Conservation (phyloP, 2,797 vertebrate genomes). For the Macroramphosus scolopax region DNA sequence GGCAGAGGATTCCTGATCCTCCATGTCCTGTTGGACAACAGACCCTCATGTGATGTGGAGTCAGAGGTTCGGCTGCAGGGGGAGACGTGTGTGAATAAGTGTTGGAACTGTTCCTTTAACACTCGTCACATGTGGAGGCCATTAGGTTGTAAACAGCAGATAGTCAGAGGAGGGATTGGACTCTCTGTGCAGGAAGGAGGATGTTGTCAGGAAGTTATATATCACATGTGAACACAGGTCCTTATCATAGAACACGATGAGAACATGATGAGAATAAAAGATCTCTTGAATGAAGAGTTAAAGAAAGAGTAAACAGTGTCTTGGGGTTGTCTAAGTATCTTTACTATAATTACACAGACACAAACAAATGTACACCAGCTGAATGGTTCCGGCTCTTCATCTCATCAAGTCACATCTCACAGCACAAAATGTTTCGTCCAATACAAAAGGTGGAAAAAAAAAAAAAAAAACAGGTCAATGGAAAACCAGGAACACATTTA, state of each 20-base stretch:
- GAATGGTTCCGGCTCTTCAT: slow-evolving; percentile 62
- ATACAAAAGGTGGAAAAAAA: slow-evolving; percentile 69
- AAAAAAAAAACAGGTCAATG: slow-evolving; percentile 58
- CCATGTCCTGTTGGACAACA: slow-evolving; percentile 1
- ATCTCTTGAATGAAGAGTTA: too few relatives aligned
- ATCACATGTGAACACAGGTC: too few relatives aligned
- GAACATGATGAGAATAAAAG: too few relatives aligned
- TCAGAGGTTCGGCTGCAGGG: too few relatives aligned
- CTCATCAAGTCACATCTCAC: slow-evolving; percentile 51
- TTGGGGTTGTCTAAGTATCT: slow-evolving; percentile 73
- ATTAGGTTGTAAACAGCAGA: slow-evolving; percentile 65
- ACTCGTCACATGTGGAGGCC: slow-evolving; percentile 9
- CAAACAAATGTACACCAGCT: slow-evolving; percentile 77
- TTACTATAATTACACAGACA: slow-evolving; percentile 82
- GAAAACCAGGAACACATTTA: slow-evolving; percentile 71
- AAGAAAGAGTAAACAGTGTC: too few relatives aligned
- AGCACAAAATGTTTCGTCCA: slow-evolving; percentile 58
- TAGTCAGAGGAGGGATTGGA: slow-evolving; percentile 15
- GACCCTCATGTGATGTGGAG: too few relatives aligned
- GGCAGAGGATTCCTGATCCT: too few relatives aligned
- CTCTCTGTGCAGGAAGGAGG: too few relatives aligned
- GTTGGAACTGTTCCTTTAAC: too few relatives aligned
- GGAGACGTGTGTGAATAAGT: too few relatives aligned
- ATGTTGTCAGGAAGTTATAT: too few relatives aligned
- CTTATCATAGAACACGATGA: too few relatives aligned